These are phyloP conservation scores for Hyppa rectilinea DNA, from an alignment of 2,888 invertebrate species.

Conservation along the genomic window DNA sequence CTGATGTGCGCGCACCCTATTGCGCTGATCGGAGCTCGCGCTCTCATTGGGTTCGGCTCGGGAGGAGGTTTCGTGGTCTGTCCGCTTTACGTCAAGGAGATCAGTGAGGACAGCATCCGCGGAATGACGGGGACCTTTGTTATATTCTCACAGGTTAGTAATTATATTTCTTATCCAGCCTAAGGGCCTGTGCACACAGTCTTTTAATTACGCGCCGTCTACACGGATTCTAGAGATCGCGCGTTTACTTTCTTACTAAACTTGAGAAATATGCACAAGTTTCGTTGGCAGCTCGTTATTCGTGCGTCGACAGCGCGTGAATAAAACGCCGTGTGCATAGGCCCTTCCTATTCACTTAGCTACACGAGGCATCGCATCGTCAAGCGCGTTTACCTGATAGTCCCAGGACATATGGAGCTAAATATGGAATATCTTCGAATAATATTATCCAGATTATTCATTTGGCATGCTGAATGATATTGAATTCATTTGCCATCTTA, in stretches of 20 bases:
- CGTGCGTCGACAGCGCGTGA: too few relatives aligned
- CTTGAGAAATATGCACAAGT: too few relatives aligned
- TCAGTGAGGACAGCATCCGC: conserved; percentile 87
- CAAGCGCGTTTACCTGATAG: not conserved
- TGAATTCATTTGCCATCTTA: not conserved
- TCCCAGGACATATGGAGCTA: not conserved
- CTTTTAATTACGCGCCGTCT: too few relatives aligned
- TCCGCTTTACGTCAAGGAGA: conserved; percentile 87
- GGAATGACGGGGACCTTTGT: conserved; percentile 88
- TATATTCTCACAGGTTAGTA: conserved; percentile 85
- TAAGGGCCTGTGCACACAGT: too few relatives aligned
- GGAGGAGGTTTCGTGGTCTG: conserved; percentile 87
- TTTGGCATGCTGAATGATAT: not conserved
- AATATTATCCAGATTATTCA: not conserved
- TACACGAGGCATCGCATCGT: not conserved
- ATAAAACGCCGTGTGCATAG: too few relatives aligned
- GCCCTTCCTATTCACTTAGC: not conserved
- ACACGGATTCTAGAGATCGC: too few relatives aligned
- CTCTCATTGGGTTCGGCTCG: conserved; percentile 86
- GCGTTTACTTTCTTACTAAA: too few relatives aligned
- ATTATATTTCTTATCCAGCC: not conserved
- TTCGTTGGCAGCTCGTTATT: too few relatives aligned
- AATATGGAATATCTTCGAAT: not conserved
- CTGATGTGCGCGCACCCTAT: conserved; percentile 79
- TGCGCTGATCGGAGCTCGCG: conserved; percentile 83